Evolutionary conservation across 2,888 invertebrate species (phyloP), one percentile per base, ranked within the genome.

Genomic region (Morinoia aosen): DNA sequence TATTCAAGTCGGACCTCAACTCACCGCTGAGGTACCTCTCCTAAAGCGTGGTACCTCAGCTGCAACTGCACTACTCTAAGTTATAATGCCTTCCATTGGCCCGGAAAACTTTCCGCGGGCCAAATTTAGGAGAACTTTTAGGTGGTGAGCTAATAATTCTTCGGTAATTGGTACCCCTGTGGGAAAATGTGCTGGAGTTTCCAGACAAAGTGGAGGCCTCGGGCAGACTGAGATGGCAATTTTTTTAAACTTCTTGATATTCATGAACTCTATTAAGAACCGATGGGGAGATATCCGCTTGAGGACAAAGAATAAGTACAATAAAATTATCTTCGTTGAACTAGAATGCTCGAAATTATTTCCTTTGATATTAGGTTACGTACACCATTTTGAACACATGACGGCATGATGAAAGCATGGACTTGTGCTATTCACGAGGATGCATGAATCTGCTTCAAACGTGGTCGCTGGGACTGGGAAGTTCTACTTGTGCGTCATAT

Each of bases 41-140:
- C 76, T 76, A 0, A 16, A 25, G 76, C 33, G 76, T 1, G 76
- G 76, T 33, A 33, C 76, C 76, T 76, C 76, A 76, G 76, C 76
- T 76, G 76, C 76, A 76, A 76, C 76, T 76, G 76, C 76, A 76
- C 76, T 33, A 76, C 76, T 76, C 76, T 14, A 76, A 76, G 76
- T 76, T 76, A 76, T 76, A 76, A 76, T 76, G 76, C 76, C 76
- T 76, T 76, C 76, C 76, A 76, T 76, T 76, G 25, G 76, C 76
- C 76, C 76, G 76, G 25, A 76, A 76, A 76, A 76, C 76, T 76
- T 76, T 76, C 76, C 25, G 2, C 76, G 76, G 76, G 76, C 76
- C 76, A 33, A 76, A 76, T 76, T 76, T 76, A 76, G 33, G 76
- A 33, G 25, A 76, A 76, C 76, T 76, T 76, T 76, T 76, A 76